These are phyloP conservation scores for Noctua pronuba DNA, from an alignment of 2,888 invertebrate genomes.

Conservation along the genomic window DNA sequence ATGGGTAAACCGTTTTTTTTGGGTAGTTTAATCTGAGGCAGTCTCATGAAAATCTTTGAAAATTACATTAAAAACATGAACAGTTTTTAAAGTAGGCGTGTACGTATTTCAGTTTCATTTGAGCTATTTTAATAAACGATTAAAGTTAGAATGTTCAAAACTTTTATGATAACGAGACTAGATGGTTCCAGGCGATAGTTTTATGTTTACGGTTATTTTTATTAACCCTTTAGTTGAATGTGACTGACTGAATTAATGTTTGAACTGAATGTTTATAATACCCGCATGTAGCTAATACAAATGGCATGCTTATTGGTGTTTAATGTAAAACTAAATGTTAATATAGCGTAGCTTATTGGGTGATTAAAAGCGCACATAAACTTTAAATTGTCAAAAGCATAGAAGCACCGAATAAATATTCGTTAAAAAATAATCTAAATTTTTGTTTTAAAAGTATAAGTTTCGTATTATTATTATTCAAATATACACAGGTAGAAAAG, in stretches of 20 bases:
- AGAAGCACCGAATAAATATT: background rate
- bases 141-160: slow-evolving; percentile 11
- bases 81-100: background rate
- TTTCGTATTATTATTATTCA: background rate
- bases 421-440: no score
- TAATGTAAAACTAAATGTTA: background rate
- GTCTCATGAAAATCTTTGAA: slow-evolving; percentile 7
- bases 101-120: slow-evolving; percentile 14
- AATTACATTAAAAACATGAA: background rate
- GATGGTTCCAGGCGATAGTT: slow-evolving; percentile 15
- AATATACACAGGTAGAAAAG: background rate
- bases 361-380: background rate
- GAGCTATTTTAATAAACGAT: slow-evolving; percentile 12
- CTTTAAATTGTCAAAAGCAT: background rate
- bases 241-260: slow-evolving; percentile 10
- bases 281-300: background rate
- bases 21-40: background rate
- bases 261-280: slow-evolving; percentile 20
- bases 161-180: slow-evolving; percentile 3
- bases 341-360: background rate
- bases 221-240: slow-evolving; percentile 27
- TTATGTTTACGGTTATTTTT: slow-evolving; percentile 42
- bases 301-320: background rate
- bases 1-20: background rate
- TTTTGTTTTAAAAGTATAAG: background rate